These are phyloP conservation scores for Trachelus troglodyta DNA, from an alignment of 2,888 invertebrate genomes.

Conservation along the genomic window DNA sequence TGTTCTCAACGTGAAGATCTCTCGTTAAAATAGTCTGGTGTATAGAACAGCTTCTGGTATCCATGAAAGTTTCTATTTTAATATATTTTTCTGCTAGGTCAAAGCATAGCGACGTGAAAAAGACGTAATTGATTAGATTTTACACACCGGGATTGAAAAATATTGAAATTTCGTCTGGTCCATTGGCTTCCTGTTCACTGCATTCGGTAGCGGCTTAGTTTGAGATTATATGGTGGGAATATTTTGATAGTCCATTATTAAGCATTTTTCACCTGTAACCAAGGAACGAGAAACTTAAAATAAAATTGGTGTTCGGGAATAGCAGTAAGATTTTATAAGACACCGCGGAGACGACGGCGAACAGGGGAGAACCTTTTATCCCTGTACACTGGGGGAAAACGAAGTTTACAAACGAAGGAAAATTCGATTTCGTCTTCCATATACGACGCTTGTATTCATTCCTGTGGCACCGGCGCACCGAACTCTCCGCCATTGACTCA, in stretches of 20 bases:
- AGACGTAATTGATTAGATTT: neutral
- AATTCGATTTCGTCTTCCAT: constrained; percentile 58
- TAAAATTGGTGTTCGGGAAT: constrained; percentile 39
- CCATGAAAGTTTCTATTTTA: neutral
- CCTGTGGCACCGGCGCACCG: neutral
- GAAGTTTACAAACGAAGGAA: constrained; percentile 59
- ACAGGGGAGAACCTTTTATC: constrained; percentile 45
- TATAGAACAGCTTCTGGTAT: neutral
- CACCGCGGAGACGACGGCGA: constrained; percentile 9
- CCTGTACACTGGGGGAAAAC: constrained; percentile 44
- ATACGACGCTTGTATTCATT: constrained; percentile 37
- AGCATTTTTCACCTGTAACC: neutral
- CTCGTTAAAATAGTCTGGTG: neutral
- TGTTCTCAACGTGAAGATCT: neutral
- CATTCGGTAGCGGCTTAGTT: neutral
- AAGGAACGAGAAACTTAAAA: constrained; percentile 32
- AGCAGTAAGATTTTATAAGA: constrained; percentile 46
- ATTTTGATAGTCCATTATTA: neutral
- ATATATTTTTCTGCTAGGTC: neutral
- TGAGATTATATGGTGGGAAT: neutral
- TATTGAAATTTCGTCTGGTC: neutral
- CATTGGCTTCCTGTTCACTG: neutral
- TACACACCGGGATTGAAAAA: neutral
- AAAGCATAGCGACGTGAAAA: neutral
- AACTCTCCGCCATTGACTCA: neutral